These are phyloP conservation scores for Corythornis cristatus DNA, from an alignment of 2,113 vertebrate genomes.

Conservation along the genomic window DNA sequence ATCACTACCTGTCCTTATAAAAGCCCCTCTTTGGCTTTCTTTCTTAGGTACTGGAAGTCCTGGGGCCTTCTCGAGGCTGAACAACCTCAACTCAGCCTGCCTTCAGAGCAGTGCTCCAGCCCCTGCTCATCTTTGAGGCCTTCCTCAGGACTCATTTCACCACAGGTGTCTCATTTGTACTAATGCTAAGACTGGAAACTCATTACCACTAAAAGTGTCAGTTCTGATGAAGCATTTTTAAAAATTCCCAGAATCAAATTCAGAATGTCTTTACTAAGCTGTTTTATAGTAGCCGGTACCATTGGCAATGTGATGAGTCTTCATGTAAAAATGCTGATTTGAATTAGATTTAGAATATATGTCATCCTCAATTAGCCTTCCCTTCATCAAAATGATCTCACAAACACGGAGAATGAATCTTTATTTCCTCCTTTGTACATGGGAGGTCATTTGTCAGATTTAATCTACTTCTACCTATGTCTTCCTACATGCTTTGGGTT, in stretches of 20 bases:
- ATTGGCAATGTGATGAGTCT: slow-evolving; percentile 84
- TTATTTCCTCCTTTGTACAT: slow-evolving; percentile 86
- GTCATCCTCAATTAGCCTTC: slow-evolving; percentile 83
- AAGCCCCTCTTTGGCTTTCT: neutral
- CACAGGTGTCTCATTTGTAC: slow-evolving; percentile 50
- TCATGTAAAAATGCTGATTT: slow-evolving; percentile 86
- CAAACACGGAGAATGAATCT: slow-evolving; percentile 84
- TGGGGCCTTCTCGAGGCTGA: rapidly evolving
- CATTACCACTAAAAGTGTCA: slow-evolving; percentile 74
- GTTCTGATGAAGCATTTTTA: slow-evolving; percentile 75
- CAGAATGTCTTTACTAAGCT: slow-evolving; percentile 80
- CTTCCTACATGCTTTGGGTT: slow-evolving; percentile 78
- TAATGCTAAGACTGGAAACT: slow-evolving; percentile 69
- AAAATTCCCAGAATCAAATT: slow-evolving; percentile 76
- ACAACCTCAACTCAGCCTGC: neutral
- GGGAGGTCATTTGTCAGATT: slow-evolving; percentile 86
- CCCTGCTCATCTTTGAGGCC: neutral
- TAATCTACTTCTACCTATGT: slow-evolving; percentile 82
- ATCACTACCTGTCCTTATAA: neutral
- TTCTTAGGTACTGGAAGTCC: neutral
- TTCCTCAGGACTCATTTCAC: neutral
- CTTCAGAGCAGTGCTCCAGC: neutral
- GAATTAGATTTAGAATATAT: slow-evolving; percentile 85
- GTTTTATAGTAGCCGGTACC: slow-evolving; percentile 71
- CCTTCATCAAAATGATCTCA: slow-evolving; percentile 85